These are phyloP conservation scores for Bombus pascuorum DNA, from an alignment of 1,140 invertebrate genomes.

Conservation along the genomic window DNA sequence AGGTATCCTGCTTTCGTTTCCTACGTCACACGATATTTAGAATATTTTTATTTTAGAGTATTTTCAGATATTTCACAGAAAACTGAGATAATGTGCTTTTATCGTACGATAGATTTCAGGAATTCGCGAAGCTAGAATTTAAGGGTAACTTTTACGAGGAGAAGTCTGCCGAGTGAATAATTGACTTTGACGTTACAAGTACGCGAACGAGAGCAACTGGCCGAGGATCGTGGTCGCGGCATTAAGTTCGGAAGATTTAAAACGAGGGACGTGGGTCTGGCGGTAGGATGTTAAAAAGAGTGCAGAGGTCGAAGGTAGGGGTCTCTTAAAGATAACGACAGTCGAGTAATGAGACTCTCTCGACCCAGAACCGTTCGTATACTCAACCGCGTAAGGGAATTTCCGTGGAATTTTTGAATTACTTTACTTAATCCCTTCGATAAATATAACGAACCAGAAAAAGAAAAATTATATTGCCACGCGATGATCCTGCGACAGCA, in stretches of 20 bases:
- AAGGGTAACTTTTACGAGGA: no score
- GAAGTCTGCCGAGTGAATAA: background rate
- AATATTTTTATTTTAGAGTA: no score
- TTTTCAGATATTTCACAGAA: no score
- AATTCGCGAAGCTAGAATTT: no score
- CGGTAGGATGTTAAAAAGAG: conserved; percentile 50
- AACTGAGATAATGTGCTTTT: fast-evolving
- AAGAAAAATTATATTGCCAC: no score
- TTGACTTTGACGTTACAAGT: conserved; percentile 8
- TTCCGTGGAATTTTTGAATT: conserved; percentile 34
- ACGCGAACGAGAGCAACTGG: background rate
- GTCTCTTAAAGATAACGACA: conserved; percentile 65
- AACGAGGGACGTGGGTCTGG: conserved; percentile 40
- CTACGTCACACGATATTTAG: no score
- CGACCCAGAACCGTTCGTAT: conserved; percentile 38
- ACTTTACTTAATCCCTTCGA: background rate
- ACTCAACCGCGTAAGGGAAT: background rate
- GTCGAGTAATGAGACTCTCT: conserved; percentile 70
- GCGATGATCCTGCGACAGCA: background rate
- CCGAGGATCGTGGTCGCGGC: background rate
- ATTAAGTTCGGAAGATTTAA: conserved; percentile 28
- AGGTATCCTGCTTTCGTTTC: no score
- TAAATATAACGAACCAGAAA: background rate
- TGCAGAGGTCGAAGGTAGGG: conserved; percentile 40
- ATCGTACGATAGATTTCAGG: no score